Conservation (phyloP, 2,888 invertebrate species). For the Camptogramma bilineatum region DNA sequence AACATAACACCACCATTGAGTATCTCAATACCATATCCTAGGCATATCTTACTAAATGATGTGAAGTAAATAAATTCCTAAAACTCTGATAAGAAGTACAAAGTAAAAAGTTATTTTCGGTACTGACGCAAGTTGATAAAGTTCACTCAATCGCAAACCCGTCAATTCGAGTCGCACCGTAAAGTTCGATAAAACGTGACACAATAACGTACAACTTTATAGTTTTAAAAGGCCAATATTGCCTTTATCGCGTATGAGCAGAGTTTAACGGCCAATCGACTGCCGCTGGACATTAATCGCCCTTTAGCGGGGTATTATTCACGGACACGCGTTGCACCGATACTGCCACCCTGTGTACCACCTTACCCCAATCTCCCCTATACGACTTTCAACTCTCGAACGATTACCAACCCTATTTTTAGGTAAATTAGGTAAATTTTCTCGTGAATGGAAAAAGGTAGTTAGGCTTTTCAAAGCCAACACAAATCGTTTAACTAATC, state of each 20-base stretch:
- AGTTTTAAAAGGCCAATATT: constrained; percentile 39
- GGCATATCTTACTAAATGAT: too few relatives aligned
- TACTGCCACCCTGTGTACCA: constrained; percentile 69
- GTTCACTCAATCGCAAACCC: constrained; percentile 8
- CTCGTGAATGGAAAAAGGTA: background rate
- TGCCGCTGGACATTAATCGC: constrained; percentile 79
- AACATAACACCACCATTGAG: too few relatives aligned
- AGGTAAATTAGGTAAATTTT: constrained; percentile 37
- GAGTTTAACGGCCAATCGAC: constrained; percentile 64
- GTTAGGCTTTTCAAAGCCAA: constrained; percentile 44
- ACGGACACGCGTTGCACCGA: constrained; percentile 80
- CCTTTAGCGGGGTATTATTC: constrained; percentile 83
- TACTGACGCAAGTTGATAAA: background rate
- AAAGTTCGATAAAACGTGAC: constrained; percentile 20
- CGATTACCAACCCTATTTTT: constrained; percentile 42
- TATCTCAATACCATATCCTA: too few relatives aligned
- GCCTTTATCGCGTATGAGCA: constrained; percentile 51
- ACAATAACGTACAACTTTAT: constrained; percentile 35
- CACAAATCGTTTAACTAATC: constrained; percentile 75
- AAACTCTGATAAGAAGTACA: too few relatives aligned
- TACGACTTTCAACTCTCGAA: constrained; percentile 33
- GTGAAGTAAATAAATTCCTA: too few relatives aligned
- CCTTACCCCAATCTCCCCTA: constrained; percentile 52
- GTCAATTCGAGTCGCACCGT: constrained; percentile 12
- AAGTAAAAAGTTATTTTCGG: background rate